Evolutionary conservation across 2,113 vertebrate species (phyloP).

Genomic region (Prochilodus magdalenae): DNA sequence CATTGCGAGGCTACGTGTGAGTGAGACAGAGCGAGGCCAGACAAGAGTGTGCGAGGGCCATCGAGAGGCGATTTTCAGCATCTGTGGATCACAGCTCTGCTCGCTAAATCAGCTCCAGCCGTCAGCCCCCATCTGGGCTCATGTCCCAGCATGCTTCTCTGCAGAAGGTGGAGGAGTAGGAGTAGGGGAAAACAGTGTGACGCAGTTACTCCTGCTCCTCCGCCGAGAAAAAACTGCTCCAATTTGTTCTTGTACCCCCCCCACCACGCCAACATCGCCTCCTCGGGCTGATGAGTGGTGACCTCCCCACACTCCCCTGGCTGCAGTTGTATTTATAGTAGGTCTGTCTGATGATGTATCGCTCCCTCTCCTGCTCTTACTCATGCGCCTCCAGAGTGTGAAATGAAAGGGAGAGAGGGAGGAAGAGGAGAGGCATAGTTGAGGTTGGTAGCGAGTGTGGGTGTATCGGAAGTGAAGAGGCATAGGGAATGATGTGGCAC

Average conservation of each 20-base stretch:
- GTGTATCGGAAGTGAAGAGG: conserved; percentile 15
- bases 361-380: conserved; percentile 31
- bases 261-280: background rate
- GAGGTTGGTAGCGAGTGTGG: conserved; percentile 29
- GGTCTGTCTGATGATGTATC: conserved; percentile 25
- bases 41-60: background rate
- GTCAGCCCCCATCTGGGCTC: conserved; percentile 36
- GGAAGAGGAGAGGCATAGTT: conserved; percentile 37
- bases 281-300: conserved; percentile 38
- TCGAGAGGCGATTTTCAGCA: background rate
- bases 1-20: background rate
- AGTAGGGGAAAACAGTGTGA: conserved; percentile 30
- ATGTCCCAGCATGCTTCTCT: conserved; percentile 35
- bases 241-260: conserved; percentile 2
- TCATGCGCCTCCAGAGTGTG: conserved; percentile 35
- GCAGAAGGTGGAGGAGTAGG: conserved; percentile 12
- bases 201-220: conserved; percentile 23
- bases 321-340: conserved; percentile 27
- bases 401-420: conserved; percentile 33
- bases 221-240: conserved; percentile 10
- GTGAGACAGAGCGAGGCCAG: background rate
- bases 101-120: conserved; percentile 46
- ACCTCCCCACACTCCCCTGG: conserved; percentile 20
- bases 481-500: conserved; percentile 8
- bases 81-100: conserved; percentile 20